phyloP scores from a whole-genome alignment of 1,140 invertebrate species.

The Dysdera silvatica region DNA sequence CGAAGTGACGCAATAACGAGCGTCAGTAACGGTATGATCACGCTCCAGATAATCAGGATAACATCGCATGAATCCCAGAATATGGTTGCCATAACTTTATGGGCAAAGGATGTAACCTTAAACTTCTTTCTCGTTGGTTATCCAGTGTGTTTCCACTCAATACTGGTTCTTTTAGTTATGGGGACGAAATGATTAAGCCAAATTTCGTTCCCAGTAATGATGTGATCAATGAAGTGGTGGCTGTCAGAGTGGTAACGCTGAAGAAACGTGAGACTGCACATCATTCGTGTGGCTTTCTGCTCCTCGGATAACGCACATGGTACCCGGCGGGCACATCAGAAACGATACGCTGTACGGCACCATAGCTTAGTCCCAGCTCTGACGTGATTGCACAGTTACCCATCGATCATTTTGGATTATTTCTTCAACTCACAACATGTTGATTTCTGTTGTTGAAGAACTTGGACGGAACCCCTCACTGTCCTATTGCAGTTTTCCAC shows the following conservation, averaged over 20 bases:
- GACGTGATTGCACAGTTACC: no score
- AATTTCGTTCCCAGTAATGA: neutral
- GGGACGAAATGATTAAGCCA: constrained; percentile 6
- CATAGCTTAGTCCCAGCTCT: no score
- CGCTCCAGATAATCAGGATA: neutral
- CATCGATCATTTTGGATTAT: no score
- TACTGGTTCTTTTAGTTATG: neutral
- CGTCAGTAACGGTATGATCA: neutral
- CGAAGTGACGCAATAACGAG: neutral
- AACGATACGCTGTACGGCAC: no score
- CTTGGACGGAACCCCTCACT: no score
- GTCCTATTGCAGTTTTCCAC: no score
- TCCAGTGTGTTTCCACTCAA: neutral
- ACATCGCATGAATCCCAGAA: neutral
- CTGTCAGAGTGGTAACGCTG: constrained; percentile 7
- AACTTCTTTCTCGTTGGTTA: constrained; percentile 4
- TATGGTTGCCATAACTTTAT: neutral
- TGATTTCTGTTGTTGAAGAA: no score
- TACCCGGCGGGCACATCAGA: no score
- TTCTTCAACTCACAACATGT: no score
- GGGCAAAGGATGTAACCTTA: constrained; percentile 5
- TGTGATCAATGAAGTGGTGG: constrained; percentile 4
- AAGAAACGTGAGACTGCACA: constrained; percentile 13
- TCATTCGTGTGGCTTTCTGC: constrained; percentile 1
- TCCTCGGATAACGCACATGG: neutral